These are phyloP conservation scores for Dromiciops gliroides DNA, from an alignment of 2,113 vertebrate genomes.

Conservation along the genomic window DNA sequence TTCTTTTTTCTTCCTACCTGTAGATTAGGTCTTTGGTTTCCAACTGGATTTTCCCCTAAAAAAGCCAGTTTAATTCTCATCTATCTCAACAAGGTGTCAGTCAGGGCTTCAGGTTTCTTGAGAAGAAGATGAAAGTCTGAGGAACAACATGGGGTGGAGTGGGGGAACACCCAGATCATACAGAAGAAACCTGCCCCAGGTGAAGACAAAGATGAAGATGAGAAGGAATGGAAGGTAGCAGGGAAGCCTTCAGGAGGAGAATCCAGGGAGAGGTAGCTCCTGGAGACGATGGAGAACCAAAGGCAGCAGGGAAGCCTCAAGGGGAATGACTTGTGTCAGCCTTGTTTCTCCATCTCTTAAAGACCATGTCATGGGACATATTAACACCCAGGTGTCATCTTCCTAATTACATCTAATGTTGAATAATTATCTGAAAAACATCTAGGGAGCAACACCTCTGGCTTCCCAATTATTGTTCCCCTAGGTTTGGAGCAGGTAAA, in stretches of 20 bases:
- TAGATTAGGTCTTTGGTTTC: neutral
- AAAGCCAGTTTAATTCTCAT: neutral
- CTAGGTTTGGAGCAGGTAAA: neutral
- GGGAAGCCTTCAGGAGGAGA: neutral
- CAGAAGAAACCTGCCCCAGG: neutral
- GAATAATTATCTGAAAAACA: neutral
- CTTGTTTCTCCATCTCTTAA: too few relatives aligned
- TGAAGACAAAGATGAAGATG: neutral
- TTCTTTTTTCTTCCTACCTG: neutral
- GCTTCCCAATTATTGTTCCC: neutral
- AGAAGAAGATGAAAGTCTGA: neutral
- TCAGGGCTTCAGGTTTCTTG: neutral
- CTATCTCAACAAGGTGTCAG: neutral
- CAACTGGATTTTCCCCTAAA: neutral
- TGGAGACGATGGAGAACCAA: neutral
- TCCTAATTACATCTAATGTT: neutral
- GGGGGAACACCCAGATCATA: neutral
- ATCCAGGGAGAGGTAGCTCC: neutral
- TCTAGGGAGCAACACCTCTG: neutral
- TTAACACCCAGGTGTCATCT: neutral
- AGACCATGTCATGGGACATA: neutral
- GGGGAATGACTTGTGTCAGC: neutral
- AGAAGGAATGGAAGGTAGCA: neutral
- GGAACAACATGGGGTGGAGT: neutral
- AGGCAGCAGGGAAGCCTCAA: too few relatives aligned